Conservation (phyloP, 1,140 invertebrate species). For the Mylabris phalerata region DNA sequence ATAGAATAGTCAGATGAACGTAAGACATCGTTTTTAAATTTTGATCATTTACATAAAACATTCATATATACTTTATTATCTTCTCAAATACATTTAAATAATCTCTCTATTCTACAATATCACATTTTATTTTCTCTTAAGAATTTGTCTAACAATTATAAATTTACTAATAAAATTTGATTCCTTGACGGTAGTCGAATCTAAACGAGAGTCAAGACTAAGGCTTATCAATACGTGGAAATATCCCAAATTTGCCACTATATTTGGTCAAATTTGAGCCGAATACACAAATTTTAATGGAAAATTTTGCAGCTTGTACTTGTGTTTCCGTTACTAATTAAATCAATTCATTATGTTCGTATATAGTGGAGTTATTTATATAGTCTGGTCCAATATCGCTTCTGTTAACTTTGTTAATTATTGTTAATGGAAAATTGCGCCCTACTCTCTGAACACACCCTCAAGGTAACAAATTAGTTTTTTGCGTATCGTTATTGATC, state of each 20-base stretch:
- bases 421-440: no score
- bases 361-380: background rate
- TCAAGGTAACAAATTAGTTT: no score
- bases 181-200: background rate
- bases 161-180: conserved; percentile 1
- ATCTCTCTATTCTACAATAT: conserved; percentile 16
- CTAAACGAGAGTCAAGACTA: no score
- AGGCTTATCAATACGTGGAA: no score
- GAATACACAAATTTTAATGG: background rate
- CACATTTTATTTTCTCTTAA: conserved; percentile 19
- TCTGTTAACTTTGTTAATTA: no score
- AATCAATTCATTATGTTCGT: background rate
- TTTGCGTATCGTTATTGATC: no score
- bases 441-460: no score
- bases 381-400: background rate
- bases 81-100: background rate
- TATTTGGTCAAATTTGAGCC: background rate
- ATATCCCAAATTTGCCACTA: background rate
- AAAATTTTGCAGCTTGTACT: background rate
- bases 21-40: no score
- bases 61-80: conserved; percentile 18
- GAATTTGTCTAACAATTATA: conserved; percentile 17
- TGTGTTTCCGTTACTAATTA: background rate
- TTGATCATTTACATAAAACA: conserved; percentile 15
- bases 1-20: no score